phyloP scores from a whole-genome alignment of 2,888 invertebrate genomes.

The Agelastica alni region DNA sequence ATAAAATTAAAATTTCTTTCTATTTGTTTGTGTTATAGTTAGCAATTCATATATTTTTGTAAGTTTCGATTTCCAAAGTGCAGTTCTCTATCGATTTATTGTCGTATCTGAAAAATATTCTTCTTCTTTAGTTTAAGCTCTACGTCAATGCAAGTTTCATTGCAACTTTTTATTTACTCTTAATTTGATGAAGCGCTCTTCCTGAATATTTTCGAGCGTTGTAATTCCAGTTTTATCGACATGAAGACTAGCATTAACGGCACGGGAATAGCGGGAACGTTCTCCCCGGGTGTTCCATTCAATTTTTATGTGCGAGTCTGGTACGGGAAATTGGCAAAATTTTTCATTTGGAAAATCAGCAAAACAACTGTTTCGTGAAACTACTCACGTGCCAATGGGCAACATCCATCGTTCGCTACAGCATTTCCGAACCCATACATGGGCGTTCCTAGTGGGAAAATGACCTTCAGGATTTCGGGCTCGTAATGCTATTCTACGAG shows the following conservation, averaged over 20 bases:
- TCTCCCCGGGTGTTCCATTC: constrained; percentile 7
- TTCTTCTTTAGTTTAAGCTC: neutral
- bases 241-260: neutral
- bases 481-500: too few species aligned
- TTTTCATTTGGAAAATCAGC: constrained; percentile 28
- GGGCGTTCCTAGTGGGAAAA: too few species aligned
- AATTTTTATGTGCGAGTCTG: constrained; percentile 28
- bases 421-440: neutral
- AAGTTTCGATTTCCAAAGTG: too few species aligned
- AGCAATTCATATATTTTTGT: too few species aligned
- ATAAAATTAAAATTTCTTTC: too few species aligned
- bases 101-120: neutral
- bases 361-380: constrained; percentile 36
- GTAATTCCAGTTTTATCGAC: constrained; percentile 8
- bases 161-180: neutral
- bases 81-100: too few species aligned
- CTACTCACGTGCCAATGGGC: constrained; percentile 37
- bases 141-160: neutral
- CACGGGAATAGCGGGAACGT: neutral
- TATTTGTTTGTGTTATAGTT: too few species aligned
- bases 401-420: constrained; percentile 22
- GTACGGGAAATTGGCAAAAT: constrained; percentile 24
- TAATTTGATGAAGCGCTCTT: constrained; percentile 9
- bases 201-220: neutral
- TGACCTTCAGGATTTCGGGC: too few species aligned